A percentile compares a stretch with the other conserved stretches of the same genome.
phyloP scores from a whole-genome alignment of 1,140 invertebrate genomes.

The Drosophila auraria region DNA sequence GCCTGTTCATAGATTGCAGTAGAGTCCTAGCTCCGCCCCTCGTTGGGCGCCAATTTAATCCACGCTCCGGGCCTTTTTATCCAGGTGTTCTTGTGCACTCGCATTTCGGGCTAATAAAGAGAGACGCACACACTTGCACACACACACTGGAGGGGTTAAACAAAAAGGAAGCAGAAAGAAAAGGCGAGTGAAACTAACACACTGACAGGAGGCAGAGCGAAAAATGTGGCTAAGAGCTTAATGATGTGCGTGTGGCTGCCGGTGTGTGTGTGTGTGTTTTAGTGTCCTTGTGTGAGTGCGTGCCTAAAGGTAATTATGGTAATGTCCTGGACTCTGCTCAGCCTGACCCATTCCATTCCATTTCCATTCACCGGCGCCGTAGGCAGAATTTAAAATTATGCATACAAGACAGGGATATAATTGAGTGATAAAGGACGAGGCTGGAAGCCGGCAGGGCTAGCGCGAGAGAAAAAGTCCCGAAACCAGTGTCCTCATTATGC shows the following conservation, averaged over 20 bases:
- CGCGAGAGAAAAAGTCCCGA: constrained; percentile 20
- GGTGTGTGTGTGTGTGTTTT: constrained; percentile 6
- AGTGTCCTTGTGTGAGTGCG: constrained; percentile 26
- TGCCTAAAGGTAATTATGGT: constrained; percentile 70
- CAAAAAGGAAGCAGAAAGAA: constrained; percentile 25
- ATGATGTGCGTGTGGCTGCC: constrained; percentile 33
- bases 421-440: constrained; percentile 63
- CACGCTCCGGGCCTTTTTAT: constrained; percentile 10
- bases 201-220: constrained; percentile 42
- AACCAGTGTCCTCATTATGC: constrained; percentile 32
- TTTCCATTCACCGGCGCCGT: constrained; percentile 20
- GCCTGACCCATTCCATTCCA: constrained; percentile 14
- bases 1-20: neutral
- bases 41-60: constrained; percentile 19
- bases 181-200: constrained; percentile 47
- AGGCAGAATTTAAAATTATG: constrained; percentile 70
- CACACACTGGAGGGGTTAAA: constrained; percentile 26
- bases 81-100: constrained; percentile 17
- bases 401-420: constrained; percentile 73
- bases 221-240: constrained; percentile 55
- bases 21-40: neutral
- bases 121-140: constrained; percentile 24
- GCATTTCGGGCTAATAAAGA: constrained; percentile 57
- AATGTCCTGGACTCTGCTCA: constrained; percentile 55
- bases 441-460: constrained; percentile 10